Evolutionary conservation across 1,140 invertebrate species (phyloP).

Genomic region (Potamilus streckersoni): DNA sequence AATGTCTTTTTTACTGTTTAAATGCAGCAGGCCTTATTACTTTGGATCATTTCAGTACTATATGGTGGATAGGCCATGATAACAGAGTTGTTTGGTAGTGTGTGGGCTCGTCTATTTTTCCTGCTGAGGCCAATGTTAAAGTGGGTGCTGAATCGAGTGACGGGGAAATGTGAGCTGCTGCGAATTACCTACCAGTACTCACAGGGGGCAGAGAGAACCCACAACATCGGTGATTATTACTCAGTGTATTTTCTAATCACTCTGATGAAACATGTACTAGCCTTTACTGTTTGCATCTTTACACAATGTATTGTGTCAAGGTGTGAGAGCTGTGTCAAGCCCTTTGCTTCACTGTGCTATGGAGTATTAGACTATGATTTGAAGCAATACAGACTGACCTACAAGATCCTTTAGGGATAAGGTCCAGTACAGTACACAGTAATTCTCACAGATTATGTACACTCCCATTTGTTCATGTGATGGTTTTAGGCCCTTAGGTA

Average conservation of each 20-base stretch:
- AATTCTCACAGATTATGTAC: too few species aligned
- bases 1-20: too few species aligned
- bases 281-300: background rate
- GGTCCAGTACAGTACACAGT: too few species aligned
- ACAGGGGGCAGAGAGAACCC: constrained; percentile 77
- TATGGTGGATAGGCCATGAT: background rate
- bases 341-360: background rate
- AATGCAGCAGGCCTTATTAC: too few species aligned
- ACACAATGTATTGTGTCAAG: background rate
- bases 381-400: background rate
- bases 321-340: background rate
- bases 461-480: too few species aligned
- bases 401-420: too few species aligned
- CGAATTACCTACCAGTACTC: constrained; percentile 88
- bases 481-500: too few species aligned
- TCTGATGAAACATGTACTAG: background rate
- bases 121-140: constrained; percentile 73
- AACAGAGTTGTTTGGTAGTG: constrained; percentile 13
- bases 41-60: too few species aligned
- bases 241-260: background rate
- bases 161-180: constrained; percentile 89
- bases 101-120: constrained; percentile 42
- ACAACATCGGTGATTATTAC: constrained; percentile 75
- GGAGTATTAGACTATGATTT: background rate
- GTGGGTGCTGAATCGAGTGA: constrained; percentile 88